Conservation (phyloP, 1,140 invertebrate genomes). For the Orchesella cincta region DNA sequence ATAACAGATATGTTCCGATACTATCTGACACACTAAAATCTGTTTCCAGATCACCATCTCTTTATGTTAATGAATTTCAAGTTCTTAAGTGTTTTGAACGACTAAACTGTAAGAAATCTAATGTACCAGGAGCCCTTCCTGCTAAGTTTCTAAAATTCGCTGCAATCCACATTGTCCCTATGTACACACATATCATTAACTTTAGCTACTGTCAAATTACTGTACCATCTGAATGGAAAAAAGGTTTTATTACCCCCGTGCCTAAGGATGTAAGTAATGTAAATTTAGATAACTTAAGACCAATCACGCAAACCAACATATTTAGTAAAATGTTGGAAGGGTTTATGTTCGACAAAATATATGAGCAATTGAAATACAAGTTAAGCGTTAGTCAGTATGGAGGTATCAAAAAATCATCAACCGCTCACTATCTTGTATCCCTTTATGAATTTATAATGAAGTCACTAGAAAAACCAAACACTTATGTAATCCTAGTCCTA, state of each 20-base stretch:
- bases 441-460: background rate
- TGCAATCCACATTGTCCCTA: background rate
- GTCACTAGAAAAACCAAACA: background rate
- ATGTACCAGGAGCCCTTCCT: background rate
- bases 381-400: slow-evolving; percentile 4
- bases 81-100: background rate
- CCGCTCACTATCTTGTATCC: background rate
- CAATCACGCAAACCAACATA: slow-evolving; percentile 31
- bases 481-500: slow-evolving; percentile 25
- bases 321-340: slow-evolving; percentile 29
- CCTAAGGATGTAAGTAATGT: background rate
- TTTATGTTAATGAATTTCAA: background rate
- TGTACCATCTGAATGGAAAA: slow-evolving; percentile 10
- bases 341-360: slow-evolving; percentile 32
- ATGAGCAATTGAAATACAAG: background rate
- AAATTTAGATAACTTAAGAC: background rate
- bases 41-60: background rate
- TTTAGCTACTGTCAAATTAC: background rate
- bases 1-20: background rate
- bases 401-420: slow-evolving; percentile 13
- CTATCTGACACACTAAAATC: background rate
- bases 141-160: background rate
- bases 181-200: slow-evolving; percentile 10
- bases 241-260: slow-evolving; percentile 15
- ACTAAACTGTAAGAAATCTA: background rate